These are phyloP conservation scores for Coleophora deauratella DNA, from an alignment of 2,888 invertebrate genomes.

Conservation along the genomic window DNA sequence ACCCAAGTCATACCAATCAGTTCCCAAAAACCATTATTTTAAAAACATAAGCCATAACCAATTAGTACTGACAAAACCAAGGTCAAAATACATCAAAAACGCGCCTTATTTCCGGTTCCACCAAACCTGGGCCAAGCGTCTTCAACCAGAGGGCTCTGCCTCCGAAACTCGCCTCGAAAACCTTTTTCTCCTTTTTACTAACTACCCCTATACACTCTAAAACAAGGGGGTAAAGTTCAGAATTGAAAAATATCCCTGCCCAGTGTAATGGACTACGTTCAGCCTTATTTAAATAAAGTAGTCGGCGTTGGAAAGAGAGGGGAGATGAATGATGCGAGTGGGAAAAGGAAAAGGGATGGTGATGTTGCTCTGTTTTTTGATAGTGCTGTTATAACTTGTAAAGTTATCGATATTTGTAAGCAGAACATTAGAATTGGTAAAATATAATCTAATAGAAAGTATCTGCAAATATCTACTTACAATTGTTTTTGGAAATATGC, in stretches of 20 bases:
- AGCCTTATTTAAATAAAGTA: slow-evolving; percentile 73
- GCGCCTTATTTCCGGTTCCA: slow-evolving; percentile 54
- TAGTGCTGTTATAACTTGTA: slow-evolving; percentile 45
- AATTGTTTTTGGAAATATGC: no score
- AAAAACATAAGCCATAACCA: no score
- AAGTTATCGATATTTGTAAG: slow-evolving; percentile 23
- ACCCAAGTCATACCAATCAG: no score
- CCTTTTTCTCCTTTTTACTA: slow-evolving; percentile 42
- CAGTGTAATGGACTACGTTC: slow-evolving; percentile 38
- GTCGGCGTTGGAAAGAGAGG: slow-evolving; percentile 52
- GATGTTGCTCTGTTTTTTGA: slow-evolving; percentile 55
- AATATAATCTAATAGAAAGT: no score
- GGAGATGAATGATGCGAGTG: slow-evolving; percentile 37
- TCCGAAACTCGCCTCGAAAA: slow-evolving; percentile 47
- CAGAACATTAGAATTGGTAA: no score
- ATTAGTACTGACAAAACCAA: slow-evolving; percentile 25
- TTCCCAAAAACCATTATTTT: no score
- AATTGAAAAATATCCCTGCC: slow-evolving; percentile 23
- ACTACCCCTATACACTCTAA: slow-evolving; percentile 27
- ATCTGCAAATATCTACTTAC: no score
- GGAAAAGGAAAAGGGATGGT: slow-evolving; percentile 41
- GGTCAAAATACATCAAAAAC: slow-evolving; percentile 31
- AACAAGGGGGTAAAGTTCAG: slow-evolving; percentile 27
- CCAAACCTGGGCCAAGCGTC: slow-evolving; percentile 50
- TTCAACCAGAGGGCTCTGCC: slow-evolving; percentile 40